A percentile compares a stretch with the other conserved stretches of the same genome.
Conservation (phyloP, 2,797 vertebrate species). For the Erethizon dorsatum region DNA sequence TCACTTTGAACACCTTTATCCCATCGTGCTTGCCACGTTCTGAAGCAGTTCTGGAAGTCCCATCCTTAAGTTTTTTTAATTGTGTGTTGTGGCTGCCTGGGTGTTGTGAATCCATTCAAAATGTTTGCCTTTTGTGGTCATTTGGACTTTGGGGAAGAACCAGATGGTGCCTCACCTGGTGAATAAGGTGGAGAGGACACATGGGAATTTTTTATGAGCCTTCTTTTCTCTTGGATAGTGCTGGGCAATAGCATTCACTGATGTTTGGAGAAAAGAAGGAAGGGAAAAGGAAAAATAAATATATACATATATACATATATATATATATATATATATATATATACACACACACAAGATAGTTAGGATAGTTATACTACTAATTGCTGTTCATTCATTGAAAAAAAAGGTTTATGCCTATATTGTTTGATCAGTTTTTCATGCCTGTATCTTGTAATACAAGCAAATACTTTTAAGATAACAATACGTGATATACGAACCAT, state of each 20-base stretch:
- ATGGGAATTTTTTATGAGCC: neutral
- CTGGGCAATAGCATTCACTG: neutral
- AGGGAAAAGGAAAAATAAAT: no score
- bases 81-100: neutral
- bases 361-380: no score
- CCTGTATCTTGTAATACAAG: no score
- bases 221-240: neutral
- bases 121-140: neutral
- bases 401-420: no score
- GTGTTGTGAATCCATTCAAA: neutral
- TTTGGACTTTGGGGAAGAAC: neutral
- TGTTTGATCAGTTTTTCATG: no score
- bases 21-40: neutral
- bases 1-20: neutral
- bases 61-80: neutral
- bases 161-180: neutral
- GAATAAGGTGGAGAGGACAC: neutral
- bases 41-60: neutral
- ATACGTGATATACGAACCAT: no score
- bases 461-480: no score
- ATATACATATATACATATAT: no score
- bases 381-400: no score
- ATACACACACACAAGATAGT: no score
- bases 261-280: neutral
- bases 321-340: no score